A percentile compares a stretch with the other conserved stretches of the same genome.
Conservation (phyloP, 2,797 vertebrate species). For the Dallia pectoralis region DNA sequence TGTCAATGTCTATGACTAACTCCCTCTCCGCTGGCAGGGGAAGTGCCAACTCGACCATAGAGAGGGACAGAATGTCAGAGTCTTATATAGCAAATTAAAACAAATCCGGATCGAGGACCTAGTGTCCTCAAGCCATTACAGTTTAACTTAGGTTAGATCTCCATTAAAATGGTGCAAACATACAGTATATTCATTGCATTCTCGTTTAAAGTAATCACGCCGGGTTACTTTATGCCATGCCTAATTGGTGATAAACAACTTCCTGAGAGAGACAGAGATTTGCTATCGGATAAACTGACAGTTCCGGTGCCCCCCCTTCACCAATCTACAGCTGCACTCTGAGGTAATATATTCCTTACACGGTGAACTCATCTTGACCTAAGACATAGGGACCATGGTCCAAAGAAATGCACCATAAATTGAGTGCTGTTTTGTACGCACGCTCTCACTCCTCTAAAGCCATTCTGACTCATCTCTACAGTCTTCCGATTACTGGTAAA, state of each 20-base stretch:
- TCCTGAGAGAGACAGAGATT: constrained; percentile 7
- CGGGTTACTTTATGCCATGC: constrained; percentile 28
- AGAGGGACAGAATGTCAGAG: too few relatives aligned
- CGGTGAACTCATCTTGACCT: neutral
- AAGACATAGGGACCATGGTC: neutral
- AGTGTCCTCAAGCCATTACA: too few relatives aligned
- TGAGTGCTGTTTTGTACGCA: neutral
- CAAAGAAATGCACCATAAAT: neutral
- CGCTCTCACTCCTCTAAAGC: constrained; percentile 7
- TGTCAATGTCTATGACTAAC: too few relatives aligned
- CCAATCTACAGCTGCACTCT: neutral
- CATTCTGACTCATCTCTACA: constrained; percentile 35
- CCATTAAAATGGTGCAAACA: too few relatives aligned
- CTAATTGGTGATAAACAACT: constrained; percentile 28
- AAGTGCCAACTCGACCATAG: too few relatives aligned
- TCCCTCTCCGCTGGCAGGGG: too few relatives aligned
- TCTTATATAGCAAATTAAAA: too few relatives aligned
- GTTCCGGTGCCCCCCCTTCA: neutral
- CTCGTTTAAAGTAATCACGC: constrained; percentile 6
- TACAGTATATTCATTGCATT: too few relatives aligned
- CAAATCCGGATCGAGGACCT: too few relatives aligned
- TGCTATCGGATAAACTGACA: neutral
- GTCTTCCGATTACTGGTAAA: constrained; percentile 40
- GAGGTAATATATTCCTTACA: neutral
- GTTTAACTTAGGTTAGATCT: too few relatives aligned